Evolutionary conservation across 2,797 vertebrate genomes (phyloP), one percentile per base, ranked within the genome.

Genomic region (Pseudochaenichthys georgianus): DNA sequence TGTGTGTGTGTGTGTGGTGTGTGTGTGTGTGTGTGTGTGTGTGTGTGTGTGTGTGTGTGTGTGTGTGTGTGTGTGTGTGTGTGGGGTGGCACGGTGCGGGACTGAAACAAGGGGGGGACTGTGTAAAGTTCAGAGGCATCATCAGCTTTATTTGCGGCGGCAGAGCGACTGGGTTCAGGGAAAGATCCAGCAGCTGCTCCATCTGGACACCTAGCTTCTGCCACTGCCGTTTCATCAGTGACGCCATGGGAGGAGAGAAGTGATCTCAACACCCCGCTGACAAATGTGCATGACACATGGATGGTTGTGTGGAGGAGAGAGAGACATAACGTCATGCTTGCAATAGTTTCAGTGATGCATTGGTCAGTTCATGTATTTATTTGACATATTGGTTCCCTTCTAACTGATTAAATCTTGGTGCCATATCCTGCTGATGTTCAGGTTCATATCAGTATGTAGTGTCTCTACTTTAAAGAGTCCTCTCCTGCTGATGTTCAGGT

Each of bases 111-210:
- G 46, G 63, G 16, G 41, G 47, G 41, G 47, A 71, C 62, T 67
- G 63, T 73, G 75, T 66, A 41, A 87, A 84, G 83, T 88, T 89
- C 73, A 89, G 83, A 88, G 46, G 15, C 60, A 64, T 80, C 71
- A 80, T 82, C 75, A 75, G 69, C 77, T 81, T 67, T 54, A 65
- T 82, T 65, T 76, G 65, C 75, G 73, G 78, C 74, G 76, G 73
- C 67, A 62, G 76, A 77, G 69, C 63, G 48, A 15, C 73, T 64
- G 41, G 8, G 55, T 58, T 74, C 74, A 50, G 75, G 80, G 82
- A 84, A 80, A 80, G 28, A 51, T 50, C 74, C 75, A 70, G 64
- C 87, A 86, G 86, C 86, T 81, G 88, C 77, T 86, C 82, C 87
- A 88, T 92, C 84, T 88, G 90, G 85, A 84, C 51, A 61, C 52